Evolutionary conservation across 64 coral and sea anemone species (phyloP).

Genomic region (Stichodactyla helianthus): DNA sequence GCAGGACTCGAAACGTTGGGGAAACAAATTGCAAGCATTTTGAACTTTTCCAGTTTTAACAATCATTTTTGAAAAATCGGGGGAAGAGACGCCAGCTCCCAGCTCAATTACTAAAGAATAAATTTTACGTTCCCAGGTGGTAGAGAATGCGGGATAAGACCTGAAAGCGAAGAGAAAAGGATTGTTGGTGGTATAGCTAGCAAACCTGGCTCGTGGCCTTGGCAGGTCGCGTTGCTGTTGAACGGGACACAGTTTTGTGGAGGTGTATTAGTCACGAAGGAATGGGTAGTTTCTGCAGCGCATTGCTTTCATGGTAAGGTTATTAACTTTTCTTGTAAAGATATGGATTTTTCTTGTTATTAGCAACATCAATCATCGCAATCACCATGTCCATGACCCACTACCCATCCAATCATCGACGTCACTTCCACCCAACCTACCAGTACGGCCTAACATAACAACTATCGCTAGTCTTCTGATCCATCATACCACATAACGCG

Average conservation of each 20-base stretch:
- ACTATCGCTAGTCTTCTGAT: too few species aligned
- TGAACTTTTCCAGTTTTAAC: too few species aligned
- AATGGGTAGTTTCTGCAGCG: constrained; percentile 48
- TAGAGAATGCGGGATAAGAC: constrained; percentile 28
- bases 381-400: too few species aligned
- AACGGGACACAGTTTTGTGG: constrained; percentile 45
- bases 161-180: constrained; percentile 28
- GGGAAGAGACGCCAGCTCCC: background rate
- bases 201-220: constrained; percentile 45
- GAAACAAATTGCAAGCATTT: too few species aligned
- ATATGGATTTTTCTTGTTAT: too few species aligned
- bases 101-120: background rate
- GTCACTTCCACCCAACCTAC: too few species aligned
- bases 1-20: too few species aligned
- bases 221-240: constrained; percentile 45
- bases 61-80: too few species aligned
- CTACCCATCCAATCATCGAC: too few species aligned
- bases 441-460: too few species aligned
- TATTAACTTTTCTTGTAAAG: background rate
- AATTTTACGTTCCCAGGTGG: background rate
- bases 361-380: too few species aligned
- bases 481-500: too few species aligned
- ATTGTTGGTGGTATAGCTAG: constrained; percentile 45
- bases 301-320: constrained; percentile 52
- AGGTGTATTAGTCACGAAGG: constrained; percentile 35